Evolutionary conservation across 2,113 vertebrate species (phyloP).

Genomic region (Dicerorhinus sumatrensis): DNA sequence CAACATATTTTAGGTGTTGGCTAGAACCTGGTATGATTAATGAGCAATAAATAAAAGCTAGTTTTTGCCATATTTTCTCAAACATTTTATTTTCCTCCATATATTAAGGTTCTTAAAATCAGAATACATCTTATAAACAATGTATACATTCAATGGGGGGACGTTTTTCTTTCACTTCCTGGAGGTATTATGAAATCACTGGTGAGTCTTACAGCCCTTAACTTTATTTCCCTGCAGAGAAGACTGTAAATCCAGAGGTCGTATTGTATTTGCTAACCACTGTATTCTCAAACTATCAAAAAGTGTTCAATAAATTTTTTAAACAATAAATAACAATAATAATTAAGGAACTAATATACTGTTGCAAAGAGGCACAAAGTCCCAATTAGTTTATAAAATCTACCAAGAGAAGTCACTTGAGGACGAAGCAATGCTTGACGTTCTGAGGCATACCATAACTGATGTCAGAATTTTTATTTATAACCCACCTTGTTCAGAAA

Average conservation of each 20-base stretch:
- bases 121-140: not conserved
- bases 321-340: not conserved
- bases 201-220: not conserved
- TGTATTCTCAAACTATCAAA: not conserved
- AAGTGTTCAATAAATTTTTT: not conserved
- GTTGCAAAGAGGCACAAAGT: not conserved
- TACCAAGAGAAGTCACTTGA: not conserved
- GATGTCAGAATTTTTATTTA: constrained; percentile 40
- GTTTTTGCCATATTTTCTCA: not conserved
- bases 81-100: not conserved
- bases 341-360: not conserved
- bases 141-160: not conserved
- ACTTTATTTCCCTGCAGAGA: not conserved
- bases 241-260: not conserved
- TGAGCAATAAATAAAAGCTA: constrained; percentile 5
- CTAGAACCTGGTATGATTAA: not conserved
- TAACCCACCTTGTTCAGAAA: constrained; percentile 33
- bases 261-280: not conserved
- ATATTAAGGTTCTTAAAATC: not conserved
- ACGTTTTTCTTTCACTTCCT: not conserved
- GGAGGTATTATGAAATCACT: not conserved
- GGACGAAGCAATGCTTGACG: not conserved
- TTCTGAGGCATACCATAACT: not conserved
- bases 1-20: not conserved
- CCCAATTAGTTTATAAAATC: not conserved